Evolutionary conservation across 2,113 vertebrate genomes (phyloP), one percentile per base, ranked within the genome.

Genomic region (Psephotus haematonotus): DNA sequence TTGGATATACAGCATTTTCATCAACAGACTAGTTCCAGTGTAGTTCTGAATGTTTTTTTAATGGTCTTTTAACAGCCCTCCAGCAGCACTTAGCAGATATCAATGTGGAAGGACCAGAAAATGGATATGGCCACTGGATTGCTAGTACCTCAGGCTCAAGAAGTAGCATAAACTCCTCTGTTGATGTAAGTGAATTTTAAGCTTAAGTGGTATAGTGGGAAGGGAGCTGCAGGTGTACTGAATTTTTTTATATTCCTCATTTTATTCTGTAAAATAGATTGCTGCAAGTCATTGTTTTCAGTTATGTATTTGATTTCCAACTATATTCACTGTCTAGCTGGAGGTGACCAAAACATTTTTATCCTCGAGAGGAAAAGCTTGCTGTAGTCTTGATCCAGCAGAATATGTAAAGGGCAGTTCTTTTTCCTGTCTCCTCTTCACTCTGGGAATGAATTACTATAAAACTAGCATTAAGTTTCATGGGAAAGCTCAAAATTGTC

Each of bases 31-130:
- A 62, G 87, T 71, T 86, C 18, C 50, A 55, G 2, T 79, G 52
- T 87, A 53, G 64, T 78, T 89, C 49, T 90, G 47, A 96, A 43
- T 4, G 2, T 79, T 90, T 87, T 82, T 79, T 81, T 60, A 52
- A 81, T 88, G 70, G 11, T 19, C n/a, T 84, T 69, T 95, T 86
- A 84, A 91, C 97, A 99, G 99, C 99, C 29, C 98, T 99, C 14
- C 99, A 99, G 95, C 98, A 99, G 95, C 99, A 99, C 88, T 98
- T 99, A 92, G 99, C 99, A n/a, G 99, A 99, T 96, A 99, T 99
- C 94, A 99, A 99, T 25, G 98, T 99, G 31, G 99, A 99, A 95
- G 99, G 99, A 50, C 98, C 99, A 24, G 99, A 99, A 98, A 99
- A 98, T 31, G 99, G 99, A 18, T 99, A 99, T 69, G 98, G 99